Evolutionary conservation across 2,888 invertebrate species (phyloP).

Genomic region (Nymphalis urticae): DNA sequence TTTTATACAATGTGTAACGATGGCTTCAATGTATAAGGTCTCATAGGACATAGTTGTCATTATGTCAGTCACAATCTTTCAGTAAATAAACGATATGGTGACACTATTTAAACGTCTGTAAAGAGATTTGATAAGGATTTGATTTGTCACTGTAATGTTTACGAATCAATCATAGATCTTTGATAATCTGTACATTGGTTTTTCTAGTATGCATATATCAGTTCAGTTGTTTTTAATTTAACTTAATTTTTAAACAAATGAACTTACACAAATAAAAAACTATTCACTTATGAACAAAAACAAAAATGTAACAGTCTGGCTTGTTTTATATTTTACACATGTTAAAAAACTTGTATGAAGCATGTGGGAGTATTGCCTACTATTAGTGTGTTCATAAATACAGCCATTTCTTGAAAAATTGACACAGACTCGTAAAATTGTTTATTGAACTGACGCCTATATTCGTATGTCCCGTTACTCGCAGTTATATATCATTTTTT

Average conservation of each 20-base stretch:
- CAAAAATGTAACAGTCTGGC: background rate
- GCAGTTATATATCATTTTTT: slow-evolving; percentile 10
- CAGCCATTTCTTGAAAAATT: slow-evolving; percentile 64
- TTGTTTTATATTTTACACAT: slow-evolving; percentile 35
- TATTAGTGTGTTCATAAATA: slow-evolving; percentile 62
- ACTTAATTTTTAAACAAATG: too few relatives aligned
- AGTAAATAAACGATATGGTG: slow-evolving; percentile 3
- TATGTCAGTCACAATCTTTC: slow-evolving; percentile 13
- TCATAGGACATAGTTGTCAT: slow-evolving; percentile 5
- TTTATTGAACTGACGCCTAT: slow-evolving; percentile 52
- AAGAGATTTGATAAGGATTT: slow-evolving; percentile 2
- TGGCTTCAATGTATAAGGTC: too few relatives aligned
- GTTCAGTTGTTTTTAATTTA: too few relatives aligned
- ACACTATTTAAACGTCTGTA: background rate
- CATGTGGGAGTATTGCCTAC: slow-evolving; percentile 61
- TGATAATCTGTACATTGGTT: too few relatives aligned
- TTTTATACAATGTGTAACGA: too few relatives aligned
- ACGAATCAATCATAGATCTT: background rate
- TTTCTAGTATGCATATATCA: too few relatives aligned
- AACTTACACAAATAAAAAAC: too few relatives aligned
- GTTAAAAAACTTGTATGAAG: slow-evolving; percentile 14
- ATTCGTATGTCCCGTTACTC: slow-evolving; percentile 46
- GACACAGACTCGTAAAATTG: slow-evolving; percentile 61
- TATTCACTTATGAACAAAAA: background rate
- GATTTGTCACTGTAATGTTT: slow-evolving; percentile 3